phyloP scores from a whole-genome alignment of 2,113 vertebrate genomes.

The Megatriorchis doriae region DNA sequence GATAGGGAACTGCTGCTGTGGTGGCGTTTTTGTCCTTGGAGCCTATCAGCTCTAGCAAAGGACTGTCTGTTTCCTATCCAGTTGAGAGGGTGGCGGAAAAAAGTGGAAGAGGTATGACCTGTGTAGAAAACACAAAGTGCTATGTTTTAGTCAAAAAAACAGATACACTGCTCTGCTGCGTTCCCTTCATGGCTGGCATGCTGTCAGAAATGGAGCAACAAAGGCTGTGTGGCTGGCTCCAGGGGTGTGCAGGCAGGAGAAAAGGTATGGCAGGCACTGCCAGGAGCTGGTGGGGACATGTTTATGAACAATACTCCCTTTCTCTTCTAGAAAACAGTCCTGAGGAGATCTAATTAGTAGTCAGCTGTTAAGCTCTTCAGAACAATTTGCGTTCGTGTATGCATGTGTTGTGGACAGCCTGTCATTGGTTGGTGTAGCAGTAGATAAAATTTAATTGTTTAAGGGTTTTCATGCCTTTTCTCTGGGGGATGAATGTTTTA shows the following conservation, averaged over 20 bases:
- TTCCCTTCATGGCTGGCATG: background rate
- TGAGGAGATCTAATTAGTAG: background rate
- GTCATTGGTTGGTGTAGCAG: background rate
- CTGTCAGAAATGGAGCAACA: background rate
- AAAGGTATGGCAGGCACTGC: background rate
- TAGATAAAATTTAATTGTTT: background rate
- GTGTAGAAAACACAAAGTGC: background rate
- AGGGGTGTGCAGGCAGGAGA: background rate
- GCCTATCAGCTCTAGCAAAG: background rate
- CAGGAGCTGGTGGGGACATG: background rate
- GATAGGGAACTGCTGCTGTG: conserved; percentile 35
- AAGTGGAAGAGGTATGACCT: background rate
- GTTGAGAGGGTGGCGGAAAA: background rate
- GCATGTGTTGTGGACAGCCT: background rate
- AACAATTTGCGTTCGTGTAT: background rate
- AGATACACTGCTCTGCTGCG: rapidly evolving
- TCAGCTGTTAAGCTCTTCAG: background rate
- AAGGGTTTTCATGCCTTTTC: background rate
- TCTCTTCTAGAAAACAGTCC: background rate
- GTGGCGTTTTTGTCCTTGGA: conserved; percentile 33
- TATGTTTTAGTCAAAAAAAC: background rate
- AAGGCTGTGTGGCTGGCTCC: background rate
- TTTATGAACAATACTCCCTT: background rate
- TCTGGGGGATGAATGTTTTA: background rate
- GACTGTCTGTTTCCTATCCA: background rate